Conservation (phyloP, 2,113 vertebrate species). For the Brachypteracias leptosomus region DNA sequence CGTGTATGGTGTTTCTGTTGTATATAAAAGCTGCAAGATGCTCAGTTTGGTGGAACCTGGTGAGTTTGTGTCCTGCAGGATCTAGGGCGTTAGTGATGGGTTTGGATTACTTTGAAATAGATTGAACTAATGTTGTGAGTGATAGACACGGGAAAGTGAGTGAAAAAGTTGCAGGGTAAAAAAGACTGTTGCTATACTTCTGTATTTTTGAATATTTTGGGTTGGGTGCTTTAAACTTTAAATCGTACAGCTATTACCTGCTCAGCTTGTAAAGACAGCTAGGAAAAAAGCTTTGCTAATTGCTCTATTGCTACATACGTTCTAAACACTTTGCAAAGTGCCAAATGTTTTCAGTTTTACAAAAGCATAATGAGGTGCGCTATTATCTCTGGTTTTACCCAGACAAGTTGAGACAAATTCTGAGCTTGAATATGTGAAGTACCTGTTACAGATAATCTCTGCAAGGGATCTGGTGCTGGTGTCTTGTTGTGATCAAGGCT, state of each 20-base stretch:
- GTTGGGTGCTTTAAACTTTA: background rate
- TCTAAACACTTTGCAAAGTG: background rate
- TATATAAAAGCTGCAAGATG: background rate
- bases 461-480: background rate
- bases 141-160: rapidly evolving
- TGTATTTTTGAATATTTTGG: background rate
- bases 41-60: background rate
- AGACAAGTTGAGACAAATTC: background rate
- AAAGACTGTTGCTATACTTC: background rate
- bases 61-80: background rate
- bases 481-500: background rate
- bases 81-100: background rate
- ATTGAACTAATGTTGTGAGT: background rate
- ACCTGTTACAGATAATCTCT: background rate
- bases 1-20: background rate
- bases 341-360: background rate
- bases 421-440: background rate
- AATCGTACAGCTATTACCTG: background rate
- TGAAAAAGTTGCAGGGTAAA: background rate
- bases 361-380: background rate
- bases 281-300: background rate
- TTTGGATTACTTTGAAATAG: background rate
- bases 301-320: background rate
- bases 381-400: background rate
- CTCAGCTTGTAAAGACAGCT: background rate